These are phyloP conservation scores for Ypsolopha sequella DNA, from an alignment of 2,888 invertebrate genomes.

Conservation along the genomic window DNA sequence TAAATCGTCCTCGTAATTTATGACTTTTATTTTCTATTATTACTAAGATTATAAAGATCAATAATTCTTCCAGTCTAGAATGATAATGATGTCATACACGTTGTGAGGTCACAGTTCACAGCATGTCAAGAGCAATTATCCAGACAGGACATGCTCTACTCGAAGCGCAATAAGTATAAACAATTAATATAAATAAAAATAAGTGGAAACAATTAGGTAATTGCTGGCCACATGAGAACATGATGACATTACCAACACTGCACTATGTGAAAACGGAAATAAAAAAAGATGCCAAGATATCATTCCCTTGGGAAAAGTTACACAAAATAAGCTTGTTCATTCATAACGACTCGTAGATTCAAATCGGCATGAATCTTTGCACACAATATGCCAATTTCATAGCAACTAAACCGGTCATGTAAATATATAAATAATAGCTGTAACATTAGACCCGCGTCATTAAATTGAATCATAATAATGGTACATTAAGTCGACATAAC, in stretches of 20 bases:
- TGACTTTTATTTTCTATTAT: no score
- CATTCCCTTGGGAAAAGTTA: not conserved
- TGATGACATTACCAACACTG: no score
- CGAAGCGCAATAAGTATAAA: not conserved
- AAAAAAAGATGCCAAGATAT: not conserved
- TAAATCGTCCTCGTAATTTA: no score
- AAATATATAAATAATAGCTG: not conserved
- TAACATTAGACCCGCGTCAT: not conserved
- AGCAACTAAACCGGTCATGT: not conserved
- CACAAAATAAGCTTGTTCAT: not conserved
- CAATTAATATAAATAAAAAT: no score
- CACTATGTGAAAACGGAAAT: no score
- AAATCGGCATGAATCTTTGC: not conserved
- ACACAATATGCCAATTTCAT: not conserved
- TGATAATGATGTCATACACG: no score
- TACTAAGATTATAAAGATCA: no score
- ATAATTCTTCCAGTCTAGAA: no score
- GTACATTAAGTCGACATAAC: not conserved
- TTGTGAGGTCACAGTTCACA: not conserved
- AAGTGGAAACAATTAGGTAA: constrained; percentile 2
- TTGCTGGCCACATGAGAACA: not conserved
- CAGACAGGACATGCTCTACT: not conserved
- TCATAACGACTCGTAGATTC: not conserved
- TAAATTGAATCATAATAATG: not conserved
- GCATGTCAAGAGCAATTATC: constrained; percentile 3